Evolutionary conservation across 2,797 vertebrate genomes (phyloP).

Genomic region (Pogoniulus pusillus): DNA sequence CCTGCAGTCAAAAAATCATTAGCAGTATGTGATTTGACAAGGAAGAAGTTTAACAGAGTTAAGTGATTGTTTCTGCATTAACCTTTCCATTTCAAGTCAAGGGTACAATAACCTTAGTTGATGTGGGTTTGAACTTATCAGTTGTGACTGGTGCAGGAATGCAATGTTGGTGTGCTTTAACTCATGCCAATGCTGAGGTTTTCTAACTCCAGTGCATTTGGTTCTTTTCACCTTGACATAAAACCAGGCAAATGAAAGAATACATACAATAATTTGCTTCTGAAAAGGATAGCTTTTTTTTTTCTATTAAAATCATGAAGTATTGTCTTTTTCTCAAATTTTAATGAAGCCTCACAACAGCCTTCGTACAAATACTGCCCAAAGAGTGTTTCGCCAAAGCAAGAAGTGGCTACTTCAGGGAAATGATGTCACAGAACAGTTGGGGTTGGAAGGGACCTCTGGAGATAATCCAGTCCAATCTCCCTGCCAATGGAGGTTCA

Average conservation of each 20-base stretch:
- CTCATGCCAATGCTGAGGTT: background rate
- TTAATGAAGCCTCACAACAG: background rate
- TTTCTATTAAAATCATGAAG: background rate
- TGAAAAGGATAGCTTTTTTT: background rate
- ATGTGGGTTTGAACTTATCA: background rate
- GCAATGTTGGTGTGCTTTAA: background rate
- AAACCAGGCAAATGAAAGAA: background rate
- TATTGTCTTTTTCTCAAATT: background rate
- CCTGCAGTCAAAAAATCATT: background rate
- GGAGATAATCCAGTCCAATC: no score
- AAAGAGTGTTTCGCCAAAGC: background rate
- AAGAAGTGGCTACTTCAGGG: background rate
- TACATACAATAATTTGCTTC: background rate
- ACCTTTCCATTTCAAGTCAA: slow-evolving; percentile 35
- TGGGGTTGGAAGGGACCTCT: no score
- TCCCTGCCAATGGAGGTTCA: no score
- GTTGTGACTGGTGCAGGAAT: background rate
- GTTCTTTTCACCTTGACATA: background rate
- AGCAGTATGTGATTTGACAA: slow-evolving; percentile 21
- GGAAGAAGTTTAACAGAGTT: background rate
- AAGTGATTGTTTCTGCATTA: background rate
- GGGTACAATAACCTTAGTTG: background rate
- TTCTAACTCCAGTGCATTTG: background rate
- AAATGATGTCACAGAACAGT: background rate
- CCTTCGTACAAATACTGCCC: background rate